Base-by-base conservation (phyloP, 2,113 vertebrate species). In the Gorsachius goisagi region DNA sequence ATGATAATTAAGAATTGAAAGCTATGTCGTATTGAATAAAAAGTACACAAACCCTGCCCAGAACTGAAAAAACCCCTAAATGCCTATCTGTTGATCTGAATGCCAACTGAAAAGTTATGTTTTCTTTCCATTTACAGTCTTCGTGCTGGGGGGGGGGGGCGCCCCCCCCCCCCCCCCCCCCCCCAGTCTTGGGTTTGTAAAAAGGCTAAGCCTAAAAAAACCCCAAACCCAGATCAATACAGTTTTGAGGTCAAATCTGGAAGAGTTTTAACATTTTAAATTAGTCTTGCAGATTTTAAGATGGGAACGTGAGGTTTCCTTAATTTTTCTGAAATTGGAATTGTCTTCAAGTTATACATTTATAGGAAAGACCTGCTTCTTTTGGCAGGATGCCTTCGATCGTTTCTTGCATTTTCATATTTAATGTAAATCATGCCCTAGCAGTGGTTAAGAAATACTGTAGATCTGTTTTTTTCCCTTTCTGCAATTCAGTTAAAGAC, bases 61-160 rank as follows among this genome's bases (percentile, higher is more conserved):
- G 60, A 92, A 87, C 8, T 55, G 73, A 94, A 91, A 82, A 86
- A 81, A 5, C 32, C n/a, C n/a, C n/a, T 33, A 15, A n/a, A 91
- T 86, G 41, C 27, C 59, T 90, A 12, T 52, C 50, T 83, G 7
- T 82, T 95, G 15, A 49, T 84, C 52, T 94, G 41, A 89, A 93
- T 60, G 44, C 24, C 59, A 82, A 10, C 20, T 45, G 30, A 67
- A 72, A 88, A 55, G 15, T 63, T 58, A 56, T 22, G 3, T 63
- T 71, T 86, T 86, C 45, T 84, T 6, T 88, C 58, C 28, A 28
- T 71, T 6, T 37, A 24, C 9, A 47, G 26, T 50, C 15, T 41
- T 78, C 37, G 26, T 59, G 39, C 59, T n/a, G n/a, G n/a, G n/a
- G n/a, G n/a, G n/a, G n/a, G n/a, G n/a, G n/a, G n/a, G n/a, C n/a